Evolutionary conservation across 2,113 vertebrate genomes (phyloP).

Genomic region (Semnornis frantzii): DNA sequence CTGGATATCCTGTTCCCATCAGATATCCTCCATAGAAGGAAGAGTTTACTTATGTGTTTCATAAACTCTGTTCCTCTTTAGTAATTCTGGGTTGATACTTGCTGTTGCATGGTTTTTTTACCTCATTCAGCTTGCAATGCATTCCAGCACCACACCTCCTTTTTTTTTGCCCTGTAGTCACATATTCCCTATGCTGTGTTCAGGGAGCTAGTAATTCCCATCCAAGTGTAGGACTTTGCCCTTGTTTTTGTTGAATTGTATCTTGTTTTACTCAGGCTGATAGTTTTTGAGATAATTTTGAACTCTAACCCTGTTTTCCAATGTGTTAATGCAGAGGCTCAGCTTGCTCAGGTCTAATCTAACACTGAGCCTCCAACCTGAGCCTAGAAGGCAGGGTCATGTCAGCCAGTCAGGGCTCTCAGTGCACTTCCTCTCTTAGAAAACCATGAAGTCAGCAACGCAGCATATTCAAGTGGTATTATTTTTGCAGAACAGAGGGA

Average conservation of each 20-base stretch:
- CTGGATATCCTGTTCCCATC: not conserved
- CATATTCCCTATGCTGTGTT: not conserved
- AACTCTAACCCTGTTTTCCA: not conserved
- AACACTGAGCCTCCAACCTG: not conserved
- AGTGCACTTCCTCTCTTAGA: not conserved
- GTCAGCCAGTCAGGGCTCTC: not conserved
- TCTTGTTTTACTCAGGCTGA: not conserved
- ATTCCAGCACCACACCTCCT: not conserved
- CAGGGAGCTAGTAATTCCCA: not conserved
- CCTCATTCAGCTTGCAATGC: not conserved
- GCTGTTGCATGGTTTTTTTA: not conserved
- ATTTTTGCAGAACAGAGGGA: not conserved
- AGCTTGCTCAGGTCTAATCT: not conserved
- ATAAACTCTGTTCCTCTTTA: not conserved
- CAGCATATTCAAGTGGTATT: not conserved
- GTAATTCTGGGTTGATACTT: not conserved
- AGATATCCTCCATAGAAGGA: not conserved
- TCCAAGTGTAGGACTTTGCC: not conserved
- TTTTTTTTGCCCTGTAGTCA: not conserved
- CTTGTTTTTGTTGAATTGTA: not conserved
- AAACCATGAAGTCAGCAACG: not conserved
- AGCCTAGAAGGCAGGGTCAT: not conserved
- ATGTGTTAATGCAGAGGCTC: fast-evolving
- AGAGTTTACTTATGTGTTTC: not conserved
- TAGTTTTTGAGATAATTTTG: not conserved